A percentile compares a stretch with the other conserved stretches of the same genome.
phyloP scores from a whole-genome alignment of 1,140 invertebrate genomes.

The Harpegnathos saltator region DNA sequence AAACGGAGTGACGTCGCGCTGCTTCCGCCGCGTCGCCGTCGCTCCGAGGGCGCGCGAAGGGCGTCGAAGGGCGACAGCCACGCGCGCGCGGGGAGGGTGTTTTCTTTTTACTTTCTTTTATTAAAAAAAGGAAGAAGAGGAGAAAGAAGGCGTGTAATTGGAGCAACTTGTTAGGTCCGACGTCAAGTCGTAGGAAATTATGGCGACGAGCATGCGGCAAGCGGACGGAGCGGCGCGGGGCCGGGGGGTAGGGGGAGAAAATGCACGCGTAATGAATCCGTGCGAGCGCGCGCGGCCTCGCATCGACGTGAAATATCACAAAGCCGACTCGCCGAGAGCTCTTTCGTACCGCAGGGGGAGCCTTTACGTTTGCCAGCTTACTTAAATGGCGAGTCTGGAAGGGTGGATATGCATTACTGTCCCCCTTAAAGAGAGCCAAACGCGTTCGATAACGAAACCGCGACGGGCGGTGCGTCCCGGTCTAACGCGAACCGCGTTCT shows the following conservation, averaged over 20 bases:
- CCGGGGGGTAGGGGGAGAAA: no score
- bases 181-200: slow-evolving; percentile 15
- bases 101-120: no score
- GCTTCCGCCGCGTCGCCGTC: no score
- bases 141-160: no score
- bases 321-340: slow-evolving; percentile 43
- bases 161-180: background rate
- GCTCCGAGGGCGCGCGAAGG: no score
- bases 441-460: slow-evolving; percentile 67
- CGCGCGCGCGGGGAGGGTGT: no score
- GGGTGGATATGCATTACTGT: slow-evolving; percentile 50
- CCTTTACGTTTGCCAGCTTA: slow-evolving; percentile 64
- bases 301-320: slow-evolving; percentile 62
- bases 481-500: background rate
- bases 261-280: slow-evolving; percentile 61
- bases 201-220: background rate
- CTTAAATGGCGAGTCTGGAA: slow-evolving; percentile 57
- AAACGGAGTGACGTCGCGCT: no score
- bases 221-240: no score
- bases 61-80: no score
- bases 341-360: slow-evolving; percentile 54
- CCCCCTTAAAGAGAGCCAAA: slow-evolving; percentile 38
- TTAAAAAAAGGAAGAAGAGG: background rate
- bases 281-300: background rate
- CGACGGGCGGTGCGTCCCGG: slow-evolving; percentile 46